Conservation (phyloP, 2,797 vertebrate genomes). For the Gymnothorax javanicus region DNA sequence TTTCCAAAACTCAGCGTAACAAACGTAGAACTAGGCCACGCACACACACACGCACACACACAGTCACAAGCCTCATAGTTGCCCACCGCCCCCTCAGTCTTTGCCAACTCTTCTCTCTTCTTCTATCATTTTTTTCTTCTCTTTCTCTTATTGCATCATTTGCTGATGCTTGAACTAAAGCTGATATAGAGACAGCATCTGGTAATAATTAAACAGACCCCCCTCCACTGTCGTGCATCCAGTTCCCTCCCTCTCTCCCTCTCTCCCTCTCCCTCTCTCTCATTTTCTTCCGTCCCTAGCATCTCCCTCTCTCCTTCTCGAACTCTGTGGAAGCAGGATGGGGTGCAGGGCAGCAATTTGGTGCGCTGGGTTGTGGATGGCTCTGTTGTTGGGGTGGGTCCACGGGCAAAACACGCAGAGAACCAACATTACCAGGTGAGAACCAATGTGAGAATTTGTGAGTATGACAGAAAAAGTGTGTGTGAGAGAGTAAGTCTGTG, state of each 20-base stretch:
- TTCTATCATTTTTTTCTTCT: neutral
- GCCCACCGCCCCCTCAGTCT: neutral
- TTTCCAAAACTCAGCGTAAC: no score
- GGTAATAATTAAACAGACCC: constrained; percentile 62
- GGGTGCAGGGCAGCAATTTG: constrained; percentile 51
- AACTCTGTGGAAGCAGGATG: constrained; percentile 58
- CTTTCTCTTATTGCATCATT: neutral
- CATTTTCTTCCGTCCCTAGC: constrained; percentile 27
- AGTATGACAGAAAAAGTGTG: constrained; percentile 44
- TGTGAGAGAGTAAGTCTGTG: constrained; percentile 37
- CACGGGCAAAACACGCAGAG: constrained; percentile 49
- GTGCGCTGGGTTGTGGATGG: constrained; percentile 60
- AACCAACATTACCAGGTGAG: constrained; percentile 68
- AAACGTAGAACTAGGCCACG: neutral
- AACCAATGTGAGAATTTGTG: neutral
- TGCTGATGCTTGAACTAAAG: constrained; percentile 22
- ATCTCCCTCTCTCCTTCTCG: constrained; percentile 26
- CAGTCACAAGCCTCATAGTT: neutral
- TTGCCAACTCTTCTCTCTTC: neutral
- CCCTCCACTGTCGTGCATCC: constrained; percentile 30
- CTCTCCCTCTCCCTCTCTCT: constrained; percentile 40
- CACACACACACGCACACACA: neutral
- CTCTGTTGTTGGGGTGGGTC: constrained; percentile 58
- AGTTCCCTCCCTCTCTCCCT: constrained; percentile 32
- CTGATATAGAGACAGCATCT: constrained; percentile 65